Percentiles rank a stretch among this genome's conserved stretches.
phyloP scores from a whole-genome alignment of 1,140 invertebrate species.

The Rhagoletis pomonella region DNA sequence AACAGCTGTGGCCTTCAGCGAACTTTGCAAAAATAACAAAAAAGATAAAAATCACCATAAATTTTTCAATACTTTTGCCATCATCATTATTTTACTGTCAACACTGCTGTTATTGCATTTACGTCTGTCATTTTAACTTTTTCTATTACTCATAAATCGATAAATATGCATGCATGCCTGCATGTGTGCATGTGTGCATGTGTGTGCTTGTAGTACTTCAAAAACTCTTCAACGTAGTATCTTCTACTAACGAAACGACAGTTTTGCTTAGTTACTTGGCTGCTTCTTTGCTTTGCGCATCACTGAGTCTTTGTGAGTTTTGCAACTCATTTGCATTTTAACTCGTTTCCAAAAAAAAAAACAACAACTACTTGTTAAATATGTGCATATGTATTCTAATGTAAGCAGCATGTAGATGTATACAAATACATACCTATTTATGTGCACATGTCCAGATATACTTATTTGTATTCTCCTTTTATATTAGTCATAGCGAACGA shows the following conservation, averaged over 20 bases:
- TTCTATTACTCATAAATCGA: not conserved
- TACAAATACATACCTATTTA: too few species aligned
- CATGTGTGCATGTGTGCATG: not conserved
- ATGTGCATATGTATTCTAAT: too few species aligned
- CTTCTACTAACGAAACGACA: not conserved
- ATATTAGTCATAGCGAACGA: not conserved
- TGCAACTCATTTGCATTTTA: constrained; percentile 42
- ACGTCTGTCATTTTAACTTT: not conserved
- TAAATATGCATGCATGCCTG: not conserved
- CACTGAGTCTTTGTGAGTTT: not conserved
- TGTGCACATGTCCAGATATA: not conserved
- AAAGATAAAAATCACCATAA: not conserved
- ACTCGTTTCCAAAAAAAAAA: constrained; percentile 22
- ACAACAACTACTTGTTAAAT: too few species aligned
- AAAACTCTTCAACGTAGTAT: not conserved
- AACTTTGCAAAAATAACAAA: too few species aligned
- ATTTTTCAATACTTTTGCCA: not conserved
- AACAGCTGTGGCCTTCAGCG: too few species aligned
- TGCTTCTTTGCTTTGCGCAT: not conserved
- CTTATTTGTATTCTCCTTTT: not conserved
- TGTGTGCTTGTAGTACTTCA: not conserved
- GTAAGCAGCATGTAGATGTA: too few species aligned
- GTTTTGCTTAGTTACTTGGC: not conserved
- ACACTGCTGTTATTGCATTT: not conserved
- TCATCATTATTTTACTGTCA: constrained; percentile 1